These are phyloP conservation scores for Caenorhabditis uteleia DNA, from an alignment of 2,888 invertebrate genomes.

Conservation along the genomic window DNA sequence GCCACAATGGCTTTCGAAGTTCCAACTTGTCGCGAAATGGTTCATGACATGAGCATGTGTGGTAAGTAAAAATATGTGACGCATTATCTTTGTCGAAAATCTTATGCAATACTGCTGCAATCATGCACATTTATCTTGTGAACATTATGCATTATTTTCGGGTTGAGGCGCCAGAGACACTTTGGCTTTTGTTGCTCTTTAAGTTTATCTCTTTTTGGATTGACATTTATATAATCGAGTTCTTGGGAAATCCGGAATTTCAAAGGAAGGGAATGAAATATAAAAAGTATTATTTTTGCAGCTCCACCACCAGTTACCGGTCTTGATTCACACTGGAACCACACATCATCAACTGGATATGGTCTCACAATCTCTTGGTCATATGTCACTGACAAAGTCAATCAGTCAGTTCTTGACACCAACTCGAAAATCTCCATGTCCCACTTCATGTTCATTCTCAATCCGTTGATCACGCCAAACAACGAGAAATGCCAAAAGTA, in stretches of 20 bases:
- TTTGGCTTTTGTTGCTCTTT: too few relatives aligned
- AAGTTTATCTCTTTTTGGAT: too few relatives aligned
- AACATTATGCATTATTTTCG: too few relatives aligned
- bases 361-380: conserved; percentile 37
- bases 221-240: too few relatives aligned
- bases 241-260: too few relatives aligned
- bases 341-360: conserved; percentile 24
- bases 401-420: conserved; percentile 1
- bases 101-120: conserved; percentile 1
- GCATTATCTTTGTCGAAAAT: conserved; percentile 3
- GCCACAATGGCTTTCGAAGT: conserved; percentile 33
- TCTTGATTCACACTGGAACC: conserved; percentile 38
- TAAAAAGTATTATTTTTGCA: conserved; percentile 31
- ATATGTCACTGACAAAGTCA: conserved; percentile 14
- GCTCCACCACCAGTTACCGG: conserved; percentile 39
- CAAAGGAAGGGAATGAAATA: too few relatives aligned
- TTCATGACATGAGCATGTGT: conserved; percentile 43
- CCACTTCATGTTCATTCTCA: conserved; percentile 37
- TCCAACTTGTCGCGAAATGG: conserved; percentile 40
- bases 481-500: conserved; percentile 36
- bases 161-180: too few relatives aligned
- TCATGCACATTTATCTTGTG: too few relatives aligned
- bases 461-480: conserved; percentile 22
- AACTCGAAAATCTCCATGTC: conserved; percentile 30
- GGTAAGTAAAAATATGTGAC: conserved; percentile 38